Conservation (phyloP, 2,113 vertebrate species). For the Microcebus tavaratra region DNA sequence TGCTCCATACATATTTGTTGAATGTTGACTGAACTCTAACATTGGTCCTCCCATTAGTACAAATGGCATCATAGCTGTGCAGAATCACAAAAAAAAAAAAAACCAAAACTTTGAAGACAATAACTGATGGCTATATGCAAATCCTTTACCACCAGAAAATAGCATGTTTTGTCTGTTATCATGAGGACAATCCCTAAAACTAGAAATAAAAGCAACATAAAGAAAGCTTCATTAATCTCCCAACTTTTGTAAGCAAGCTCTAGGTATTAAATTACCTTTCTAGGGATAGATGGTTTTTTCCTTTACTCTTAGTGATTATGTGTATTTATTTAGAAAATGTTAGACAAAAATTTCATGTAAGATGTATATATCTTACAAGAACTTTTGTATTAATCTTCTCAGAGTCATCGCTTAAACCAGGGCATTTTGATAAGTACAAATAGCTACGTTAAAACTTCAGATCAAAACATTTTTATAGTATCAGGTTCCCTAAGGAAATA, state of each 20-base stretch:
- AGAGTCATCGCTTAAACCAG: background rate
- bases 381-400: background rate
- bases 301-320: background rate
- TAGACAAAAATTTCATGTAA: background rate
- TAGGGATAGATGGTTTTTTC: background rate
- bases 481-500: background rate
- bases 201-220: background rate
- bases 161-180: background rate
- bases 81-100: background rate
- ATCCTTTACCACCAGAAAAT: background rate
- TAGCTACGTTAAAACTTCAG: background rate
- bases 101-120: background rate
- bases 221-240: background rate
- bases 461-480: background rate
- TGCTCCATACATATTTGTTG: background rate
- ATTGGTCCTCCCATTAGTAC: background rate
- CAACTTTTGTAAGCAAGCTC: background rate
- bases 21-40: background rate
- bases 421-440: background rate
- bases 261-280: background rate
- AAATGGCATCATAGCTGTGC: background rate
- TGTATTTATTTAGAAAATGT: slow-evolving; percentile 12
- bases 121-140: background rate
- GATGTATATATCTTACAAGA: background rate
- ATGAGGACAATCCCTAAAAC: background rate